Evolutionary conservation across 2,888 invertebrate species (phyloP).

Genomic region (Stenichneumon culpator): DNA sequence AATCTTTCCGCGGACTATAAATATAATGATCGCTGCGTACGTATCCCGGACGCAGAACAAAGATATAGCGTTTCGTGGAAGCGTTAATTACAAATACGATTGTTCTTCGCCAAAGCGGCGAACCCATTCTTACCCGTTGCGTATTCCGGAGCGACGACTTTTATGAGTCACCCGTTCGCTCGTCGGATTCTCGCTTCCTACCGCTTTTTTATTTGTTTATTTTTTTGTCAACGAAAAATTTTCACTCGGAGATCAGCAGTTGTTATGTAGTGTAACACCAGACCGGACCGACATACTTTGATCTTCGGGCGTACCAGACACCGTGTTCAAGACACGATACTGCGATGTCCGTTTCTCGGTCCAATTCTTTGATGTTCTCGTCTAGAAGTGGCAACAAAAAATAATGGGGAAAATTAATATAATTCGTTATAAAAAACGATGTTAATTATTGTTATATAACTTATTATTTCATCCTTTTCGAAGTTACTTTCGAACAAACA

Average conservation of each 20-base stretch:
- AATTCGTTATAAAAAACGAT: too few species aligned
- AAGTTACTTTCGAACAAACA: too few species aligned
- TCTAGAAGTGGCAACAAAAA: conserved; percentile 6
- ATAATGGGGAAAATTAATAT: conserved; percentile 29
- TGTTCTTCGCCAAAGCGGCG: conserved; percentile 63
- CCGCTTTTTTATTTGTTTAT: neutral
- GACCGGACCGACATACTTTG: too few species aligned
- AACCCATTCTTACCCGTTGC: conserved; percentile 27
- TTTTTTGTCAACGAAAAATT: neutral
- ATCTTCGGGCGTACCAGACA: too few species aligned
- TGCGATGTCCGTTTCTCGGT: too few species aligned
- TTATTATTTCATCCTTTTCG: too few species aligned
- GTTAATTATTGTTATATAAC: too few species aligned
- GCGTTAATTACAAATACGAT: conserved; percentile 69
- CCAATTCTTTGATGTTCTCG: neutral
- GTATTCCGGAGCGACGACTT: conserved; percentile 35
- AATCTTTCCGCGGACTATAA: conserved; percentile 36
- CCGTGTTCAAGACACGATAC: too few species aligned
- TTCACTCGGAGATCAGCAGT: too few species aligned
- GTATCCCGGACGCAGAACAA: conserved; percentile 43
- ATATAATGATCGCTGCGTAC: conserved; percentile 62
- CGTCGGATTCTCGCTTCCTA: neutral
- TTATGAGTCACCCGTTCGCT: conserved; percentile 26
- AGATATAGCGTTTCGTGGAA: conserved; percentile 50
- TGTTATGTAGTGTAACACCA: too few species aligned